Conservation (phyloP, 2,797 vertebrate species). For the Poecilia gillii region DNA sequence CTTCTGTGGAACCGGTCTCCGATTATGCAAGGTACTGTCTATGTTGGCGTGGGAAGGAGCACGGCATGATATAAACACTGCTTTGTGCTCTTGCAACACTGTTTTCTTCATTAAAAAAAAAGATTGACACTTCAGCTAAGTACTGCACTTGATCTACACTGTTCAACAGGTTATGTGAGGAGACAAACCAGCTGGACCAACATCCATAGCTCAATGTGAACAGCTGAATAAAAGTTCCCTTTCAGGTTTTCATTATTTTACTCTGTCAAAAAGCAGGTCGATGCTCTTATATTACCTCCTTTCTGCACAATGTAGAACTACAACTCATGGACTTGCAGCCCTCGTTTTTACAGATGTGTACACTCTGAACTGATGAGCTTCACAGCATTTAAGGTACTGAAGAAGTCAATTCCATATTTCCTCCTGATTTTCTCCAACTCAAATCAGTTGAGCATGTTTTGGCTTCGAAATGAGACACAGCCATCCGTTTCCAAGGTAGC, state of each 20-base stretch:
- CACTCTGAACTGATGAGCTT: neutral
- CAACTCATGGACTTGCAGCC: neutral
- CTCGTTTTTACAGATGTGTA: neutral
- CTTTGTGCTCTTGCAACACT: neutral
- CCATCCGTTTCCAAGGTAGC: neutral
- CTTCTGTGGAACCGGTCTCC: slow-evolving; percentile 8
- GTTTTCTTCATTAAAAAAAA: neutral
- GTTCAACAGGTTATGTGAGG: neutral
- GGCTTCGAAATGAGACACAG: neutral
- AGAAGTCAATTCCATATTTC: neutral
- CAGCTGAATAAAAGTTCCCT: neutral
- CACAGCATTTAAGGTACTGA: neutral
- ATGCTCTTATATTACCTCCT: neutral
- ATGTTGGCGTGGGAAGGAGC: slow-evolving; percentile 2
- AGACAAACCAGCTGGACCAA: neutral
- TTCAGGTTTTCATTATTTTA: neutral
- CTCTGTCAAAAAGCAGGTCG: neutral
- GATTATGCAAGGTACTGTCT: slow-evolving; percentile 39
- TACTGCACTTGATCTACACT: neutral
- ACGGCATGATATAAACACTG: neutral
- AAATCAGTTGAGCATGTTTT: slow-evolving; percentile 5
- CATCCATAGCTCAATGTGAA: neutral
- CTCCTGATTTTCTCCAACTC: neutral
- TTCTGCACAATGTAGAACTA: neutral
- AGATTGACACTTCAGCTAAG: neutral